Evolutionary conservation across 2,797 vertebrate genomes (phyloP), one percentile per base, ranked within the genome.

Genomic region (Salmo trutta): DNA sequence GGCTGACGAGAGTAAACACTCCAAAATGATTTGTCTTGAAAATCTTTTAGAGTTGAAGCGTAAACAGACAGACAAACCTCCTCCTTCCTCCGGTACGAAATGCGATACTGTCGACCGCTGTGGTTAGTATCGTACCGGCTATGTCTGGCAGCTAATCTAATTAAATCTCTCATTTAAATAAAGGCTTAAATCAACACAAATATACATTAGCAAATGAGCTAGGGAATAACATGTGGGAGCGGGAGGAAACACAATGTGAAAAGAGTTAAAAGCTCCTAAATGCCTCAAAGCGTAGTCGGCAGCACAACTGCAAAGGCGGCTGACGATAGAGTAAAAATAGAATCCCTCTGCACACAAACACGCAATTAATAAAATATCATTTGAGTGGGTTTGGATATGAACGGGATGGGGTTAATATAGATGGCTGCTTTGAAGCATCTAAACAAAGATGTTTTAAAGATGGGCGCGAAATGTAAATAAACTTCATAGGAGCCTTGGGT

Each of bases 381-480:
- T 90, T 90, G 82, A 91, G 78, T 83, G 80, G 82, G 79, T 75
- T 81, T 81, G 78, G 77, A 85, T 84, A 73, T 81, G 84, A 88
- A 82, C 10, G 4, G 59, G 59, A 24, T 1, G 2, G 81, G 81
- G 85, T 65, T 77, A 88, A 87, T 90, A 90, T 87, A 84, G 86
- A 90, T 91, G 81, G 76, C 85, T 53, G 84, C 87, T 93, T 92
- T 87, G 81, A 94, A 88, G 91, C 68, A 82, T 93, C 91, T 92
- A 94, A 94, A 94, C 92, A 92, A 91, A 91, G 91, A 91, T 8
- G 75, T 90, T 91, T 93, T 87, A 89, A 91, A 47, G 91, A 90
- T 92, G 92, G 91, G 90, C 71, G 81, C 91, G 89, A 94, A 94
- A 95, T 95, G 93, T 96, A 96, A 96, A 95, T 95, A 94, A 94